These are phyloP conservation scores for Onthophagus taurus DNA, from an alignment of 1,140 invertebrate species.

Conservation along the genomic window DNA sequence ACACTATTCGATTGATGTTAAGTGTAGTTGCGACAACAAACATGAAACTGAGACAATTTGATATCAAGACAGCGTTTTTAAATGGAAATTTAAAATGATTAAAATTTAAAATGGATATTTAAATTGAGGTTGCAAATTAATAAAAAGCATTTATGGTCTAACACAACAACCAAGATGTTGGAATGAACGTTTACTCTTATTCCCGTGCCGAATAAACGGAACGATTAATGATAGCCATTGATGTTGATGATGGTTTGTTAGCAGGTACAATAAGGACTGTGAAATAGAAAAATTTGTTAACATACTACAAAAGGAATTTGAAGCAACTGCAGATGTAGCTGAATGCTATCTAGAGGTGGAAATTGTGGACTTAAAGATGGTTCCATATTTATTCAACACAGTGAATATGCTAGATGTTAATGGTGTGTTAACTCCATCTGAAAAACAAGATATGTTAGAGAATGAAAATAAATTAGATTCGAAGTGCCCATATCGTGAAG, in stretches of 20 bases:
- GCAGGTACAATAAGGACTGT: slow-evolving; percentile 10
- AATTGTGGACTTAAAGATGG: slow-evolving; percentile 21
- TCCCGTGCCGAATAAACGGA: slow-evolving; percentile 21
- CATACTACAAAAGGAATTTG: slow-evolving; percentile 12
- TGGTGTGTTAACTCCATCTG: slow-evolving; percentile 16
- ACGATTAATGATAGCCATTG: slow-evolving; percentile 34
- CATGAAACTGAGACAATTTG: slow-evolving; percentile 21
- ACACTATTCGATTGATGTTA: slow-evolving; percentile 20
- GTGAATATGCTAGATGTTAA: slow-evolving; percentile 25
- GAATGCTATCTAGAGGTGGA: slow-evolving; percentile 29
- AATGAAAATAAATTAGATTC: slow-evolving; percentile 8
- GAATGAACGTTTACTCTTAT: slow-evolving; percentile 35
- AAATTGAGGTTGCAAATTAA: background rate
- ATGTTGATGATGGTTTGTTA: slow-evolving; percentile 42
- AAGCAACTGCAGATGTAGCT: slow-evolving; percentile 15
- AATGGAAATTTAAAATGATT: slow-evolving; percentile 35
- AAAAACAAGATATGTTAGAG: background rate
- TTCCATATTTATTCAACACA: slow-evolving; percentile 20
- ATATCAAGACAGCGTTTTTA: slow-evolving; percentile 35
- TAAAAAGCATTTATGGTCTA: slow-evolving; percentile 37
- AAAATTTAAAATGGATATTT: too few species aligned
- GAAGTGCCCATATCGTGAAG: slow-evolving; percentile 31
- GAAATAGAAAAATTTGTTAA: slow-evolving; percentile 12
- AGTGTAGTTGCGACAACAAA: slow-evolving; percentile 15
- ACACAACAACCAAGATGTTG: slow-evolving; percentile 37